Conservation (phyloP, 2,797 vertebrate species). For the Gadopsis bispinosus region DNA sequence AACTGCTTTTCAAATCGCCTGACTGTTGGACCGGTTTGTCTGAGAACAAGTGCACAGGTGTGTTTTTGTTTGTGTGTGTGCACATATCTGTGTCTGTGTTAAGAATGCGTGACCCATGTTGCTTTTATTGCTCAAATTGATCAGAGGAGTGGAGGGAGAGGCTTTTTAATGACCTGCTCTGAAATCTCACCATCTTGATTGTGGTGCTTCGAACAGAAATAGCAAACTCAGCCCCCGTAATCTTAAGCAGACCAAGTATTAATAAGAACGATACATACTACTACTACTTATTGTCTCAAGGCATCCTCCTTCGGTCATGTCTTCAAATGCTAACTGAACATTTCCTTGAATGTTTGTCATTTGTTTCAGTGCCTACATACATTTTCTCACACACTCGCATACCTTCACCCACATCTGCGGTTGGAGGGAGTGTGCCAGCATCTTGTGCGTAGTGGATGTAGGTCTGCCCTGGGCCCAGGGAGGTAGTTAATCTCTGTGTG, state of each 20-base stretch:
- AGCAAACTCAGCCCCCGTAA: background rate
- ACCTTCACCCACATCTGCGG: constrained; percentile 32
- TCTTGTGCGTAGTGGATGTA: constrained; percentile 72
- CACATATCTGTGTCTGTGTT: background rate
- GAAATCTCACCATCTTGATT: constrained; percentile 43
- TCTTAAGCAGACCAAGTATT: background rate
- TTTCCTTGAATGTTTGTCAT: constrained; percentile 31
- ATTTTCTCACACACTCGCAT: background rate
- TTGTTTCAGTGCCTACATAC: constrained; percentile 2
- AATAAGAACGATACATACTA: background rate
- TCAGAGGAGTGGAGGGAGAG: constrained; percentile 59
- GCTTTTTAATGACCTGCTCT: constrained; percentile 46
- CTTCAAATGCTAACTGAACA: background rate
- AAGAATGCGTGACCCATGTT: constrained; percentile 72
- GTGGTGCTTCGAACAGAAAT: constrained; percentile 26
- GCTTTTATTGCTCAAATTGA: constrained; percentile 79
- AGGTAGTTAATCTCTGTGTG: constrained; percentile 83
- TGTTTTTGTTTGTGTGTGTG: constrained; percentile 9
- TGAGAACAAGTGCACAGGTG: constrained; percentile 34
- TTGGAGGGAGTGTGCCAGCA: constrained; percentile 55
- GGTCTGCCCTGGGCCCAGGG: constrained; percentile 70
- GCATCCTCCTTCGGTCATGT: background rate
- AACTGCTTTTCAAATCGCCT: constrained; percentile 73
- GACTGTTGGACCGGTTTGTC: constrained; percentile 71
- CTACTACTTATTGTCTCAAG: background rate